Percentiles rank a stretch among this genome's conserved stretches.
Conservation (phyloP, 2,113 vertebrate species). For the Caretta caretta region DNA sequence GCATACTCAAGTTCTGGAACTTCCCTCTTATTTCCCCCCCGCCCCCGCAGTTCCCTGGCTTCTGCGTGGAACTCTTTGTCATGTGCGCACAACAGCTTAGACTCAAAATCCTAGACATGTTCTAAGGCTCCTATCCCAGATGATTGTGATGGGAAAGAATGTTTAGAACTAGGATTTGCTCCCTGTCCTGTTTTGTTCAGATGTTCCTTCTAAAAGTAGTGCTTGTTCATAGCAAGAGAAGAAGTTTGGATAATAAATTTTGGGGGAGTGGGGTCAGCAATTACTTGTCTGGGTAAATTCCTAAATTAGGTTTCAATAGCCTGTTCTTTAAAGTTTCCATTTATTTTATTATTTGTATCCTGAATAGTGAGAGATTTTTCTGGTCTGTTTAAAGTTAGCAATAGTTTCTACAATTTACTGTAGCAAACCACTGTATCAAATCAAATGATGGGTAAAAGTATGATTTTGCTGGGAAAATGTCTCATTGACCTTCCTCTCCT, state of each 20-base stretch:
- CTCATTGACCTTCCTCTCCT: neutral
- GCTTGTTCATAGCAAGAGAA: neutral
- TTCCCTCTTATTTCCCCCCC: neutral
- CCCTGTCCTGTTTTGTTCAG: neutral
- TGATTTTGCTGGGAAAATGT: conserved; percentile 45
- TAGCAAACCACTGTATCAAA: conserved; percentile 50
- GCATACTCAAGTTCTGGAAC: neutral
- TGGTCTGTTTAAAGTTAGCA: conserved; percentile 10
- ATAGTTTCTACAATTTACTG: conserved; percentile 11
- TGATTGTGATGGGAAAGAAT: neutral
- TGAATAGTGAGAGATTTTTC: neutral
- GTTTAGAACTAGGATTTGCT: neutral
- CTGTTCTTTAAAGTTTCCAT: neutral
- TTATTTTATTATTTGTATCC: neutral
- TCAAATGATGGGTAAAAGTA: conserved; percentile 48
- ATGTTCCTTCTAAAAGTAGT: neutral
- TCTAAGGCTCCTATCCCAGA: neutral
- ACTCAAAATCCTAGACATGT: neutral
- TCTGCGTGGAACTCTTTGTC: neutral
- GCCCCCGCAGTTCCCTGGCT: neutral
- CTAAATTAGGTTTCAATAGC: conserved; percentile 30
- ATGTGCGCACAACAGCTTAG: neutral
- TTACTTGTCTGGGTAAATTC: conserved; percentile 5
- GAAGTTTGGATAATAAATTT: neutral
- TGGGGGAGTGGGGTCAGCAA: neutral